A percentile compares a stretch with the other conserved stretches of the same genome.
Evolutionary conservation across 30 jellyfish, hydroid and myxozoan genomes (phyloP).

Genomic region (Phacellophora camtschatica): DNA sequence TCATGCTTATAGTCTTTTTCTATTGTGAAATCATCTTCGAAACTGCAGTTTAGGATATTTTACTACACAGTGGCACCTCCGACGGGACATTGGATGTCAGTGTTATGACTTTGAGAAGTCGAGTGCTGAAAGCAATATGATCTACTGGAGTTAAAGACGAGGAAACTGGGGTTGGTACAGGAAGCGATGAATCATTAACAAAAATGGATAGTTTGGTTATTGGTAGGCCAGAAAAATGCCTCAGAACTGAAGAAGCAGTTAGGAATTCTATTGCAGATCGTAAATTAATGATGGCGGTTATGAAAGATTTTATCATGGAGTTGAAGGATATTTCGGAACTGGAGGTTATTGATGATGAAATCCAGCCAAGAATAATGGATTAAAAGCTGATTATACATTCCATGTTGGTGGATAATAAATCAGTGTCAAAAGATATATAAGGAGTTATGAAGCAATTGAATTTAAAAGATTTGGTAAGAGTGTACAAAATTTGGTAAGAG

Average conservation of each 20-base stretch:
- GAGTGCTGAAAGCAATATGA: conserved; percentile 5
- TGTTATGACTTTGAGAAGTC: conserved; percentile 1
- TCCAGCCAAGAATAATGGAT: conserved; percentile 6
- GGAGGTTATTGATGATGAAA: conserved; percentile 18
- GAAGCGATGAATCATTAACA: conserved; percentile 18
- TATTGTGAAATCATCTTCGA: no score
- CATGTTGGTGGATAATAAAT: not conserved
- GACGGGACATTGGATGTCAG: conserved; percentile 7
- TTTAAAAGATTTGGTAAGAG: not conserved
- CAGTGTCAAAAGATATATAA: not conserved
- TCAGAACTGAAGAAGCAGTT: conserved; percentile 3
- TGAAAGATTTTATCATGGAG: conserved; percentile 12
- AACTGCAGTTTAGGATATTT: no score
- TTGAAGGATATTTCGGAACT: conserved; percentile 11
- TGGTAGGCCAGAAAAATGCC: conserved; percentile 4
- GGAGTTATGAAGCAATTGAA: not conserved
- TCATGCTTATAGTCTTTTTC: no score
- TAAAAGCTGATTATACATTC: not conserved
- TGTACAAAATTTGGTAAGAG: not conserved
- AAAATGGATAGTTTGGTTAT: not conserved
- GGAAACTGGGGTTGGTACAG: conserved; percentile 1
- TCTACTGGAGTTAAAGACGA: not conserved
- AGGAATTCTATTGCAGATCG: not conserved
- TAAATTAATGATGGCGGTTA: conserved; percentile 6
- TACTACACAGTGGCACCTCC: conserved; percentile 12